phyloP scores from a whole-genome alignment of 2,888 invertebrate species.

The Ophion ellenae region DNA sequence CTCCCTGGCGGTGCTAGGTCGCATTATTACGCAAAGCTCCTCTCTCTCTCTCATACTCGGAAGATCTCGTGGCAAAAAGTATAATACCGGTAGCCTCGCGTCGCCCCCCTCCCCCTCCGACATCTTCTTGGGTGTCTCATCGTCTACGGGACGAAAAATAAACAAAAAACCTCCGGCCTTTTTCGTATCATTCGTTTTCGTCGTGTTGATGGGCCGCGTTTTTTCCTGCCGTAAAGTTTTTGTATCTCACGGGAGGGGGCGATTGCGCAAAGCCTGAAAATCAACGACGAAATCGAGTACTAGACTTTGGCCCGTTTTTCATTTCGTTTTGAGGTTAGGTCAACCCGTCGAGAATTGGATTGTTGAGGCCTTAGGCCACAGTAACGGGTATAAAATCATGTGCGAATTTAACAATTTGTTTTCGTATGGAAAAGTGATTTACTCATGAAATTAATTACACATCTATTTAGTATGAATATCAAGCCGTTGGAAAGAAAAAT shows the following conservation, averaged over 20 bases:
- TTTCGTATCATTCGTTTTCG: slow-evolving; percentile 29
- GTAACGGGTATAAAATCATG: too few relatives aligned
- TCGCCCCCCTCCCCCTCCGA: not conserved
- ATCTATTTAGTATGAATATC: too few relatives aligned
- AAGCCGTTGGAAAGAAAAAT: too few relatives aligned
- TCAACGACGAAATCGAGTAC: too few relatives aligned
- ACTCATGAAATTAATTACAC: too few relatives aligned
- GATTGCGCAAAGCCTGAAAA: too few relatives aligned
- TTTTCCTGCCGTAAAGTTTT: slow-evolving; percentile 6
- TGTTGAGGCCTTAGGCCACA: too few relatives aligned
- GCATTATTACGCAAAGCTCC: slow-evolving; percentile 18
- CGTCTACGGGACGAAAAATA: not conserved
- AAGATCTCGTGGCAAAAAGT: slow-evolving; percentile 28
- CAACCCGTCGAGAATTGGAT: too few relatives aligned
- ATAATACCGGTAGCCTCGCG: slow-evolving; percentile 25
- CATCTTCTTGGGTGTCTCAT: slow-evolving; percentile 34
- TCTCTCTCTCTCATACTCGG: slow-evolving; percentile 7
- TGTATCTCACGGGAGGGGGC: not conserved
- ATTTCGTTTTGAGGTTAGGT: too few relatives aligned
- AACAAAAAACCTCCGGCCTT: slow-evolving; percentile 27
- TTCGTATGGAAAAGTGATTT: too few relatives aligned
- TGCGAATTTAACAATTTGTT: too few relatives aligned
- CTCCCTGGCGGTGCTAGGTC: slow-evolving; percentile 13
- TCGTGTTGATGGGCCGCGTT: not conserved
- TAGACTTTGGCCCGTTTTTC: too few relatives aligned